phyloP scores from a whole-genome alignment of 2,113 vertebrate genomes.

The Lepidiolamprologus cunningtoni region DNA sequence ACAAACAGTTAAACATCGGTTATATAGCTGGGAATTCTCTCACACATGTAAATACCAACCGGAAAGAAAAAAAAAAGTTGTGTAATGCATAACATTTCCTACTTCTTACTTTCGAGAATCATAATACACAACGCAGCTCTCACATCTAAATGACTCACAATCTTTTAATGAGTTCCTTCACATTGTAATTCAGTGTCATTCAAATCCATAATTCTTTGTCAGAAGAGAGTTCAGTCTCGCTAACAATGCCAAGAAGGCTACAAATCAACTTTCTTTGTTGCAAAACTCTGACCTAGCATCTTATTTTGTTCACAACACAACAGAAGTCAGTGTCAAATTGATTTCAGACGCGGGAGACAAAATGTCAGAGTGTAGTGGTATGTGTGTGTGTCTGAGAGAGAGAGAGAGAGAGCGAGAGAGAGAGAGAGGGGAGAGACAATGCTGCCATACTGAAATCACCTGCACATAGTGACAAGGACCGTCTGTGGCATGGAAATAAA shows the following conservation, averaged over 20 bases:
- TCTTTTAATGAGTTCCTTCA: background rate
- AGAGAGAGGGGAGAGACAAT: background rate
- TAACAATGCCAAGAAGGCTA: background rate
- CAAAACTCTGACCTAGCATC: background rate
- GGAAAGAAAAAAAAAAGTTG: background rate
- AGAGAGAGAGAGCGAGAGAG: background rate
- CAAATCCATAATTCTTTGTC: background rate
- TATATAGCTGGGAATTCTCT: background rate
- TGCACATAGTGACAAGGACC: constrained; percentile 24
- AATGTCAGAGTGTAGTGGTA: constrained; percentile 22
- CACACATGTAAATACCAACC: background rate
- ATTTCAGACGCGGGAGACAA: constrained; percentile 32
- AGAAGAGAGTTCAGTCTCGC: background rate
- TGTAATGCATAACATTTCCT: background rate
- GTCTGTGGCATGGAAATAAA: constrained; percentile 53
- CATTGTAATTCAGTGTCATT: background rate
- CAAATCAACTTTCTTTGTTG: background rate
- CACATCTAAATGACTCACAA: background rate
- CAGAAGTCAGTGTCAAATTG: constrained; percentile 7
- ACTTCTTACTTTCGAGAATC: background rate
- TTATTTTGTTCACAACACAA: background rate
- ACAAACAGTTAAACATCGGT: background rate
- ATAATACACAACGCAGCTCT: background rate
- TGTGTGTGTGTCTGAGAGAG: background rate
- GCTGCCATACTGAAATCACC: constrained; percentile 27